These are phyloP conservation scores for Pachypsylla venusta DNA, from an alignment of 1,140 invertebrate species.

Conservation along the genomic window DNA sequence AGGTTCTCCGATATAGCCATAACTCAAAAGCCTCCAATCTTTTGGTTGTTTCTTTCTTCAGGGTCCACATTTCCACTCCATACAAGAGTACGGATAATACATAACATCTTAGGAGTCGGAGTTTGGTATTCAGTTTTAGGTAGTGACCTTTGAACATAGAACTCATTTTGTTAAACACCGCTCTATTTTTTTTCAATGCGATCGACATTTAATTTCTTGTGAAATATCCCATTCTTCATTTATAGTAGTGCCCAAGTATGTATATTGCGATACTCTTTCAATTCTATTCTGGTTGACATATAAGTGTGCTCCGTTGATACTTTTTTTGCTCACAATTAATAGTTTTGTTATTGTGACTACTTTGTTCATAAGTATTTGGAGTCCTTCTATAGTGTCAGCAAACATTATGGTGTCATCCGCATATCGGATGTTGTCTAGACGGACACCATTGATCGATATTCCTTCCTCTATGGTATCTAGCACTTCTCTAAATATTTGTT, in stretches of 20 bases:
- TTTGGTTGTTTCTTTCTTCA: slow-evolving; percentile 1
- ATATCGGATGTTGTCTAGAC: slow-evolving; percentile 16
- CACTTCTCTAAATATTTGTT: slow-evolving; percentile 13
- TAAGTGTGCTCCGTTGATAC: neutral
- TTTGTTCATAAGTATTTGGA: slow-evolving; percentile 8
- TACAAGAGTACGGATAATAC: slow-evolving; percentile 14
- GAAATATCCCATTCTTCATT: slow-evolving; percentile 5
- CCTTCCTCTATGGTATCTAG: slow-evolving; percentile 12
- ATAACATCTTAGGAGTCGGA: slow-evolving; percentile 15
- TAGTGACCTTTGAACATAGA: slow-evolving; percentile 7
- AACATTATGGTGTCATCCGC: slow-evolving; percentile 19
- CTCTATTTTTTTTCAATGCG: slow-evolving; percentile 13
- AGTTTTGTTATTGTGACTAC: neutral
- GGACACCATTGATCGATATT: slow-evolving; percentile 11
- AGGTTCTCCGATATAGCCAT: slow-evolving; percentile 10
- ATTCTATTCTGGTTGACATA: slow-evolving; percentile 10
- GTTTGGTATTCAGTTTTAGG: slow-evolving; percentile 4
- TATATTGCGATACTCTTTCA: slow-evolving; percentile 6
- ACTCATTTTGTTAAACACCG: slow-evolving; percentile 12
- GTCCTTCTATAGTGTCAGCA: slow-evolving; percentile 8
- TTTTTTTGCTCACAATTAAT: neutral
- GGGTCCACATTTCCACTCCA: slow-evolving; percentile 16
- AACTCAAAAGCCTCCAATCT: slow-evolving; percentile 10
- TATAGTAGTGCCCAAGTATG: slow-evolving; percentile 3
- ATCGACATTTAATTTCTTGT: slow-evolving; percentile 12